A percentile compares a stretch with the other conserved stretches of the same genome.
phyloP scores from a whole-genome alignment of 2,888 invertebrate species.

The Andrena hattorfiana region DNA sequence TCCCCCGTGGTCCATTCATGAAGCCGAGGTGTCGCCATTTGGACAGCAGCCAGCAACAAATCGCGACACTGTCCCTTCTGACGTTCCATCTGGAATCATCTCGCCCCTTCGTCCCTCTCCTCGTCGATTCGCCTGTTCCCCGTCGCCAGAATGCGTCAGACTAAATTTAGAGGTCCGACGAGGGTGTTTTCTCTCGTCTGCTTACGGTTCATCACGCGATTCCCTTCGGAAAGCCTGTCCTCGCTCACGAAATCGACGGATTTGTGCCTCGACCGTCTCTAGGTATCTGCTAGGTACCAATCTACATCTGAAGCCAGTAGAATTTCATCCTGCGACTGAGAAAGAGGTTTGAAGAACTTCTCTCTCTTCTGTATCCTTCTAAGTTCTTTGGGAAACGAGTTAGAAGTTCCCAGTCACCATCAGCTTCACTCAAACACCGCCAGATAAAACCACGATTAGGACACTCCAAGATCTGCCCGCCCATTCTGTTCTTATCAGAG shows the following conservation, averaged over 20 bases:
- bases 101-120: constrained; percentile 8
- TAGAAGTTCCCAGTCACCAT: too few relatives aligned
- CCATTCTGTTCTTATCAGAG: too few relatives aligned
- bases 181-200: constrained; percentile 44
- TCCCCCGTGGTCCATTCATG: constrained; percentile 76
- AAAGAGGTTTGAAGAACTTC: too few relatives aligned
- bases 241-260: neutral
- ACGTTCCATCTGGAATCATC: constrained; percentile 60
- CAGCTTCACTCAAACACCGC: too few relatives aligned
- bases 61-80: constrained; percentile 77
- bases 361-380: too few relatives aligned
- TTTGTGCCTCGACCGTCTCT: neutral
- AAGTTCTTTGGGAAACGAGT: too few relatives aligned
- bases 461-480: too few relatives aligned
- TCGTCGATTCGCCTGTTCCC: constrained; percentile 59
- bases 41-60: constrained; percentile 78
- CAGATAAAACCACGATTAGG: too few relatives aligned
- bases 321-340: too few relatives aligned
- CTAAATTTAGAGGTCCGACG: constrained; percentile 71
- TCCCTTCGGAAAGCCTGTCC: neutral
- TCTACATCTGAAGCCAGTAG: too few relatives aligned
- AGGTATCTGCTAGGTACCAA: too few relatives aligned
- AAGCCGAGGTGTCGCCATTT: constrained; percentile 74
- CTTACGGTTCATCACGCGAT: constrained; percentile 4
- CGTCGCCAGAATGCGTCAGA: constrained; percentile 70